Percentiles rank a stretch among this genome's conserved stretches.
These are phyloP conservation scores for Corythornis vintsioides DNA, from an alignment of 2,113 vertebrate species.

Conservation along the genomic window DNA sequence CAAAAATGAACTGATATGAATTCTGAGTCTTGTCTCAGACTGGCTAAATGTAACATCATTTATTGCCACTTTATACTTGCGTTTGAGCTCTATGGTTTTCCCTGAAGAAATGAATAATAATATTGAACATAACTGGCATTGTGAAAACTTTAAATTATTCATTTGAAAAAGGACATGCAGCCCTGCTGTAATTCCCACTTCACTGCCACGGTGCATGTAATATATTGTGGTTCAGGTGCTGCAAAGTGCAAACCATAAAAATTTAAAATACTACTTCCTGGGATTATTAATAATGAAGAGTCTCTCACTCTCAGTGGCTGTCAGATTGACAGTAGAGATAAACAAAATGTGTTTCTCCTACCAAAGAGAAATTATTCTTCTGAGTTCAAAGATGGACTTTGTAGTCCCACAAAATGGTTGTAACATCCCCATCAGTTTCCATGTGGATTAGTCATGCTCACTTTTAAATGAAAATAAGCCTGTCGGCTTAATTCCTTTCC, in stretches of 20 bases:
- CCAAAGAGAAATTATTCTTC: constrained; percentile 47
- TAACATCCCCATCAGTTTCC: not conserved
- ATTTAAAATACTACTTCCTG: constrained; percentile 77
- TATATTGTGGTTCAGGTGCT: constrained; percentile 69
- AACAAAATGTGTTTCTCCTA: constrained; percentile 56
- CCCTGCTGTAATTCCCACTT: constrained; percentile 56
- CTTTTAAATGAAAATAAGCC: constrained; percentile 23
- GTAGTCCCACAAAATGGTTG: constrained; percentile 9
- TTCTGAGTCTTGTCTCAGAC: constrained; percentile 43
- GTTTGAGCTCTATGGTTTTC: constrained; percentile 27
- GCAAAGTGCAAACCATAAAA: constrained; percentile 75
- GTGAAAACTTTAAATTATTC: constrained; percentile 78
- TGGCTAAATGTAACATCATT: constrained; percentile 59
- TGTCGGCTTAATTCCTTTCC: not conserved
- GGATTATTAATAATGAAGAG: constrained; percentile 81
- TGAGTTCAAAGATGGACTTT: constrained; percentile 40
- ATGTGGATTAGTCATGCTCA: not conserved
- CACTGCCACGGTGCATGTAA: constrained; percentile 58
- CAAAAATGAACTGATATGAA: constrained; percentile 51
- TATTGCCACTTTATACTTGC: constrained; percentile 61
- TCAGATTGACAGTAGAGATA: constrained; percentile 65
- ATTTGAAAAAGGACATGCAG: constrained; percentile 60
- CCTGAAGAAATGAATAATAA: constrained; percentile 65
- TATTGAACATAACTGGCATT: constrained; percentile 73
- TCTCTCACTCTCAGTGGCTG: constrained; percentile 56